Evolutionary conservation across 2,888 invertebrate genomes (phyloP), one percentile per base, ranked within the genome.

Genomic region (Xylota segnis): DNA sequence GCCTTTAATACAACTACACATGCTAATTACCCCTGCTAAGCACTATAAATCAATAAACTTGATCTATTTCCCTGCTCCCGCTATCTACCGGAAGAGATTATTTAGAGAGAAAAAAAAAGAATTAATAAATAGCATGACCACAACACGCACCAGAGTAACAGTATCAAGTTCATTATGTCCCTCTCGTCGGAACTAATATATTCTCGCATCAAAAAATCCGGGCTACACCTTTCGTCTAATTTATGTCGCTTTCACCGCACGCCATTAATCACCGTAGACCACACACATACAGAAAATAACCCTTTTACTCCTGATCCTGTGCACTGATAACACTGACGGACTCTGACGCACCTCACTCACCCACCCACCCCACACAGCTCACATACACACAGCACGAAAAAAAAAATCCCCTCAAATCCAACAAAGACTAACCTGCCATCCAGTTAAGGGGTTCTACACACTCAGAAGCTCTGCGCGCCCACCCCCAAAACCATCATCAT

Each of bases 231-330:
- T 86, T 61, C 72, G 61, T 76, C 76, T 82, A 82, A 66, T 82
- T 86, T 86, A 81, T 84, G 65, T 76, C 52, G 71, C 72, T 68
- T 77, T 68, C 82, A 77, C 86, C 86, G 76, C 81, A 82, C 66
- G 82, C 82, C 59, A 86, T 86, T 86, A 86, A 86, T 86, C 86
- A 86, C 76, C 54, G 68, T 68, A 72, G 82, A 76, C 79, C 81
- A 37, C 70, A 40, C 66, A 77, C 45, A 29, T 23, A 66, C 47
- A 43, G 32, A 72, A 78, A 66, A 68, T 68, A 86, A 82, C 86
- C 86, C 82, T 86, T 86, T 79, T 56, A 23, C 65, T 45, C 37
- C 43, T 71, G 84, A 78, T 79, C 61, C 65, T 75, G 27, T 45
- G 43, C 70, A 65, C 29, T 75, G 84, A 84, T 84, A 84, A 75